Evolutionary conservation across 2,113 vertebrate species (phyloP).

Genomic region (Phycodurus eques): DNA sequence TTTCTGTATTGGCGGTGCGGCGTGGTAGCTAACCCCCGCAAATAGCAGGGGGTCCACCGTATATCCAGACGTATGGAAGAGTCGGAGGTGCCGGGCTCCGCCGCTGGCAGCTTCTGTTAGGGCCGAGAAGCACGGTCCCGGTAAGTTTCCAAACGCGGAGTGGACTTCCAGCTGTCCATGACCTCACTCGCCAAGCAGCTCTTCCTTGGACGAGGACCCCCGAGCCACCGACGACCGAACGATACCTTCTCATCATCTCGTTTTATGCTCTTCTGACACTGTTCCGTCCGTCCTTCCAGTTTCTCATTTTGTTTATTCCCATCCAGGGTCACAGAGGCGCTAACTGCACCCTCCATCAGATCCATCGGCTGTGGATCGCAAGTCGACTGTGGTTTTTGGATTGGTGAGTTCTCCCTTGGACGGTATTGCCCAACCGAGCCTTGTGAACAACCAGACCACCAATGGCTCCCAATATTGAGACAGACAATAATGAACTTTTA

Average conservation of each 20-base stretch:
- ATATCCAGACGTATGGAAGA: constrained; percentile 9
- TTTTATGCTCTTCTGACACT: not conserved
- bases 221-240: not conserved
- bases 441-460: not conserved
- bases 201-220: not conserved
- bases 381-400: not conserved
- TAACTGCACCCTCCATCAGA: not conserved
- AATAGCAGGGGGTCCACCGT: too few species aligned
- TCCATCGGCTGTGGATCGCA: not conserved
- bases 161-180: not conserved
- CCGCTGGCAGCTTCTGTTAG: constrained; percentile 27
- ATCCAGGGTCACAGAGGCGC: not conserved
- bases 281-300: not conserved
- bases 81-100: constrained; percentile 27
- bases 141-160: not conserved
- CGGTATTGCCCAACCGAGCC: not conserved
- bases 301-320: not conserved
- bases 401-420: not conserved
- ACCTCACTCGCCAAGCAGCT: not conserved
- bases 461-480: too few species aligned
- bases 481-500: too few species aligned
- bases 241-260: not conserved
- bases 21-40: too few species aligned
- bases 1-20: too few species aligned
- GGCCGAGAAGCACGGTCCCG: constrained; percentile 17